Evolutionary conservation across 2,888 invertebrate genomes (phyloP), one percentile per base, ranked within the genome.

Genomic region (Julus scandinavius): DNA sequence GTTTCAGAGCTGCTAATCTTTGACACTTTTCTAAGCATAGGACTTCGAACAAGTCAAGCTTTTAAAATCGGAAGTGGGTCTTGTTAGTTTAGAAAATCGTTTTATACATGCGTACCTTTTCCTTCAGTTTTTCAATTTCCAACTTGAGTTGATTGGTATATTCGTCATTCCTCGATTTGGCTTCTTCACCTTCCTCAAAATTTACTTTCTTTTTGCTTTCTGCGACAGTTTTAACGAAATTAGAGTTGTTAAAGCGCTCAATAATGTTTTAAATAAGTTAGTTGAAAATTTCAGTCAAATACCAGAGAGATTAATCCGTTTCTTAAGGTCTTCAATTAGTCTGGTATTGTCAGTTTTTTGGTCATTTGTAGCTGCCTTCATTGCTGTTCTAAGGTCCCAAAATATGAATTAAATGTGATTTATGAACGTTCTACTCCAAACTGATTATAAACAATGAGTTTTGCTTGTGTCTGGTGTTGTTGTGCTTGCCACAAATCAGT

Each of bases 181-280:
- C 87, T 72, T 83, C 87, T 88, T 88, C 88, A 38, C 88, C 87
- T 84, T 88, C 88, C 11, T 88, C 87, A 50, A 87, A 88, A 41
- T 45, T 40, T 11, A 50, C 86, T 84, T 87, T 88, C 50, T 87
- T 87, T 20, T 87, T 88, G 54, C 88, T 87, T 54, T 87, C 88
- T 88, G 54, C 20, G n/a, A 40, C 15, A n/a, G 17, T 72, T 58
- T 29, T 41, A 17, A 17, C 15, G 17, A 63, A 87, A 29, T 87
- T 86, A 38, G 63, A 54, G 87, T 63, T 87, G 38, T 63, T 20
- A 50, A 29, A 85, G 29, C 6, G 80, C 7, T 80, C 80, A 80
- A 11, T 80, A 2, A 20, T 80, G 80, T 7, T 80, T 80, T 80
- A 20, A 80, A 80, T 7, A 80, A 80, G n/a, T 1, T 45, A 45